Conservation (phyloP, 2,888 invertebrate genomes). For the Pimpla rufipes region DNA sequence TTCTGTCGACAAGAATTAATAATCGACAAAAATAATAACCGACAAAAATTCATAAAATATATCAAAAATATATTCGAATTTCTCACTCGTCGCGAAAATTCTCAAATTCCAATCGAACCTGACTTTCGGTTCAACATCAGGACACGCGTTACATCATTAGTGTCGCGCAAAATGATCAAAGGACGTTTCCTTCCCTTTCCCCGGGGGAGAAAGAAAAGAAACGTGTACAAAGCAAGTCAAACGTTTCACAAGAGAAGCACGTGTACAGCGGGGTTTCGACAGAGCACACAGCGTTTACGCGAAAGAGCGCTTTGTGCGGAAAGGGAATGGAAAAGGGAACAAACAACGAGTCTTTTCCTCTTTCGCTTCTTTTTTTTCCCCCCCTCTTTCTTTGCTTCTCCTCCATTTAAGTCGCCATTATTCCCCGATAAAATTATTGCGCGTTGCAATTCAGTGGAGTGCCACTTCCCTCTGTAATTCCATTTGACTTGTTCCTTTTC, state of each 20-base stretch:
- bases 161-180: not conserved
- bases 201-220: not conserved
- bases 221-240: not conserved
- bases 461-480: slow-evolving; percentile 1
- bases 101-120: too few species aligned
- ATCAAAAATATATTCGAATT: too few species aligned
- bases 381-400: not conserved
- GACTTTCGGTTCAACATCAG: too few species aligned
- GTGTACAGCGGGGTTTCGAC: not conserved
- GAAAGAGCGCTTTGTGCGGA: not conserved
- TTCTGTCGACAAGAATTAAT: too few species aligned
- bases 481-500: not conserved
- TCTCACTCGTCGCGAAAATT: too few species aligned
- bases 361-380: not conserved
- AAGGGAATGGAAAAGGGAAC: slow-evolving; percentile 9
- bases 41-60: too few species aligned
- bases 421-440: slow-evolving; percentile 9
- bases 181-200: not conserved
- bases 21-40: too few species aligned
- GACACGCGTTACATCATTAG: not conserved
- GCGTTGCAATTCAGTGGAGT: not conserved
- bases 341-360: not conserved
- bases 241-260: not conserved
- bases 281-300: not conserved
- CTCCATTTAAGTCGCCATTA: not conserved